Base-by-base conservation (phyloP, 2,888 invertebrate genomes). In the Callosobruchus maculatus region DNA sequence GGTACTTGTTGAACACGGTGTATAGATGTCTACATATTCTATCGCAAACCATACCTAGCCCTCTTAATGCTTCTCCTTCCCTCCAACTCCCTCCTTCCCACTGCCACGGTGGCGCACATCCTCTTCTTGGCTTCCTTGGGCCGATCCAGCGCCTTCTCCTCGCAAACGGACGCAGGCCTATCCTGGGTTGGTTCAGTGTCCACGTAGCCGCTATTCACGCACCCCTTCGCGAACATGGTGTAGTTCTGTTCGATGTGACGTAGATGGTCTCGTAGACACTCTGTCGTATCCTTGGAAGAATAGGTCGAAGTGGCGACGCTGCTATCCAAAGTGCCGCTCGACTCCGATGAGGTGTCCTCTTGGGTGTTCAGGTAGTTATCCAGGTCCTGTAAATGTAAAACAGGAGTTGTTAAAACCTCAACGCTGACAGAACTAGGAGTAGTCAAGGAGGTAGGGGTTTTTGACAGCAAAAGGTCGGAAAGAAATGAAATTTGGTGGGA, bases 331-430 rank as follows among this genome's bases (percentile, higher is more conserved):
- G 21, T 21, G 71, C 71, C 49, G 13, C 68, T 68, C 0, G 21
- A 21, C 21, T 21, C 22, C 5, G 21, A 21, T 21, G 72, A 74
- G 74, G 78, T 80, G 26, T 81, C 79, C 74, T 90, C 90, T 77
- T 88, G 84, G 73, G 86, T 85, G 76, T 88, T 87, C 68, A 90
- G 81, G 82, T 90, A 90, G 77, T 88, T 88, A 82, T 90, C 90
- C 78, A 90, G 82, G 76, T 90, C 90, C 78, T 87, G 83, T 21
- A 90, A 20, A 21, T 21, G 26, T 26, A 4, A 26, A 26, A 26
- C n/a, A n/a, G n/a, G n/a, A n/a, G n/a, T n/a, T n/a, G n/a, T n/a
- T n/a, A n/a, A n/a, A n/a, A n/a, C n/a, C n/a, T n/a, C n/a, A n/a
- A n/a, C n/a, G n/a, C n/a, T n/a, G n/a, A n/a, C n/a, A n/a, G n/a